Evolutionary conservation across 2,888 invertebrate species (phyloP), one percentile per base, ranked within the genome.

Genomic region (Amblyjoppa fuscipennis): DNA sequence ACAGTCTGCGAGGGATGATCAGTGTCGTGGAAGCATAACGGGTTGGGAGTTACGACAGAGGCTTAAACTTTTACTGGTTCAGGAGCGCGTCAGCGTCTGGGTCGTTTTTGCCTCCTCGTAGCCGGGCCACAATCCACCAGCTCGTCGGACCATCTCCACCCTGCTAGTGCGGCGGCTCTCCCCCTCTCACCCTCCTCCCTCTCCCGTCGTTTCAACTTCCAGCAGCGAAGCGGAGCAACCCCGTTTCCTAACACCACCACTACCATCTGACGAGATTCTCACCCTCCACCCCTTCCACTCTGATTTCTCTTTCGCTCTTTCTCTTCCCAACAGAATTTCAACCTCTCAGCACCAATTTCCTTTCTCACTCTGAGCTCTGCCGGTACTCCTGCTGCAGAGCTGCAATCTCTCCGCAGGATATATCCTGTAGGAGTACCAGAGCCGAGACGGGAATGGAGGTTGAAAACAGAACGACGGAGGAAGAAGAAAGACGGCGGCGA

Each of bases 41-140:
- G 90, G 87, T 80, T 81, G 83, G 61, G 88, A 91, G 91, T 92
- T 91, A 92, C 91, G 92, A 90, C 89, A 87, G 88, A 90, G 92
- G 91, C 91, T 91, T 91, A 90, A 91, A 91, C 90, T 93, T 93
- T 92, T 91, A 92, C 90, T 91, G 90, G 89, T 89, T 89, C 85
- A 79, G 89, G 88, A 92, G 89, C 84, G 80, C 90, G 90, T 92
- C 91, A 91, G 90, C 90, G 91, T 92, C 92, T 92, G 90, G 89
- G 86, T 89, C 90, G 89, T 91, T 91, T 92, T 91, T 91, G 88
- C 89, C 85, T 69, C 84, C 51, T 75, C 73, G 73, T 74, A 78
- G 85, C 85, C 81, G 78, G 61, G 71, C 69, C 59, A 75, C 53
- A 64, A 75, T 56, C 80, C 74, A 68, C 66, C 41, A 70, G 81